Evolutionary conservation across 2,888 invertebrate species (phyloP), one percentile per base, ranked within the genome.

Genomic region (Eupithecia exiguata): DNA sequence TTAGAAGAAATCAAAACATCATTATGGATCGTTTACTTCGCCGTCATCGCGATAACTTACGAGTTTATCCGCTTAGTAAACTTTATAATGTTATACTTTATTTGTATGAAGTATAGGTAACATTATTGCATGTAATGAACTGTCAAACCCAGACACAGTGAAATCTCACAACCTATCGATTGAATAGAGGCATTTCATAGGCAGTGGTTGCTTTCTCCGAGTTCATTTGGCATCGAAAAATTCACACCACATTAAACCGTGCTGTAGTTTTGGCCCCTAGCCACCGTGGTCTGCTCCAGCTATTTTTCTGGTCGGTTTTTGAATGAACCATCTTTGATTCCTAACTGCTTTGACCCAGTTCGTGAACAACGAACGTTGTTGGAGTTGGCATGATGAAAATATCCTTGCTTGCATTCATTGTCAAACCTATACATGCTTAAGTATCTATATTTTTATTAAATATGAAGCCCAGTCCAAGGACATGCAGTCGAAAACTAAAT

Each of bases 241-340:
- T 92, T 93, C 88, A 88, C 92, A 92, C 91, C 86, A 89, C 88
- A 92, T 92, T 91, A 90, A 88, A 84, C 83, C 83, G 78, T 82
- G 79, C 81, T 81, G 84, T 82, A 84, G 81, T 85, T 85, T 92
- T 92, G 92, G 92, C 91, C 79, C 75, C 67, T 76, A 81, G 92
- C 93, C 92, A 92, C 84, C 78, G 78, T 75, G 80, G 83, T 82
- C 71, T 83, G 81, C 80, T 81, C 76, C 77, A 81, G 81, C 77
- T 78, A 75, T 78, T 80, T 77, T 81, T 80, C 78, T 81, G 80
- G 78, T 82, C 83, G 83, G 84, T 85, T 88, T 88, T 86, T 85
- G 80, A 84, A 85, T 84, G 83, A 72, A 80, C 72, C 80, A 79
- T 78, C 71, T 74, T 76, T 63, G 71, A 74, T 73, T 68, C 68